Base-by-base conservation (phyloP, 1,140 invertebrate species). In the Palaemon carinicauda region DNA sequence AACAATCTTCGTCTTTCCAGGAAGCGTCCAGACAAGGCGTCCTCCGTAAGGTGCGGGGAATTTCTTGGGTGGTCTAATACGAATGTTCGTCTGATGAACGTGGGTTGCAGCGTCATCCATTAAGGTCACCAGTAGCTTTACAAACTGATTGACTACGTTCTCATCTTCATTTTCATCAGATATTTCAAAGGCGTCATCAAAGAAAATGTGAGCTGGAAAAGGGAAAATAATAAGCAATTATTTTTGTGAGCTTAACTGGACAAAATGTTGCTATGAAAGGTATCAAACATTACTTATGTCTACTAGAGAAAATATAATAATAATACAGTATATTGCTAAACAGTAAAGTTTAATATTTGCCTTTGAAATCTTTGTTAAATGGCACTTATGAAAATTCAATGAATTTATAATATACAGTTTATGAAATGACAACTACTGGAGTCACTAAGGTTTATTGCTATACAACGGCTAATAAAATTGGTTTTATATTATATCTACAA, bases 161-260 rank as follows among this genome's bases (percentile, higher is more conserved):
- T 98, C 97, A 87, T 98, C 96, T 89, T 98, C 96, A 90, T 97
- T 96, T 90, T 98, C 96, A 91, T 99, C 98, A 65, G 96, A 95
- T 84, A 98, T 94, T 93, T 99, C 98, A 91, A 99, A 99, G 21
- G 98, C 98, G 91, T 99, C 98, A 92, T 99, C 98, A 91, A 99
- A 97, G 92, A 98, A 99, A 88, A 99, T 98, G 90, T 99, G 98
- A 86, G 98, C 98, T 99, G 91, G 29, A 73, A 73, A 17, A 27
- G 69, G 29, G 29, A 4, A 21, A 29, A 24, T 15, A 71, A 24
- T 29, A 33, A 73, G 29, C 17, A 5, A 1, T n/a, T n/a, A n/a
- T n/a, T n/a, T n/a, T n/a, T n/a, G n/a, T n/a, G n/a, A n/a, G n/a
- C n/a, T n/a, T n/a, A n/a, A n/a, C n/a, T n/a, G n/a, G n/a, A n/a